Percentiles rank a stretch among this genome's conserved stretches.
Conservation (phyloP, 2,113 vertebrate species). For the Ailurus styani region DNA sequence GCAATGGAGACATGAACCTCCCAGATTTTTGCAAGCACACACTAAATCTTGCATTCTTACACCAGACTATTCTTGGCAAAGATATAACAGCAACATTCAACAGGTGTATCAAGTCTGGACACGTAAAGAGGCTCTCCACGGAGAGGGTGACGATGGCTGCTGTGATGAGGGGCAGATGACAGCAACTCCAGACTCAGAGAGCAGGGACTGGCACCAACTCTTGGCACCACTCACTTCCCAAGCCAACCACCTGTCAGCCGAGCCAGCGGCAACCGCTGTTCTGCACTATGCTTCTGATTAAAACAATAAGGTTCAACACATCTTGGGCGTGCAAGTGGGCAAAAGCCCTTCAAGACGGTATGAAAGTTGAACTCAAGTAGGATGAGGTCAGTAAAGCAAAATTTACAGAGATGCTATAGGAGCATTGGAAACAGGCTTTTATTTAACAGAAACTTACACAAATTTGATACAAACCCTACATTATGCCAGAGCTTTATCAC, state of each 20-base stretch:
- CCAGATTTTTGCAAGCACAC: neutral
- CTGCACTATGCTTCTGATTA: neutral
- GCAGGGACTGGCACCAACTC: neutral
- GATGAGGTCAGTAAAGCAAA: conserved; percentile 66
- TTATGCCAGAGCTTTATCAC: conserved; percentile 73
- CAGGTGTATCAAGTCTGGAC: neutral
- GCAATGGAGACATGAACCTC: neutral
- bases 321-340: neutral
- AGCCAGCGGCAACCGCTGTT: neutral
- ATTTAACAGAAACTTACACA: conserved; percentile 79
- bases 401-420: conserved; percentile 78
- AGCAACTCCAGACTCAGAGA: neutral
- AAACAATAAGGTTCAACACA: neutral
- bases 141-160: neutral
- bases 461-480: conserved; percentile 73
- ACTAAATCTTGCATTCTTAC: neutral
- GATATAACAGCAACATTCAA: neutral
- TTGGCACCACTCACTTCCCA: neutral
- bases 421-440: conserved; percentile 76
- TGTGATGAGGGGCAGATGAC: neutral
- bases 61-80: neutral
- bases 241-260: neutral
- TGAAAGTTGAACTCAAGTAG: neutral
- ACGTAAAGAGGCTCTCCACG: neutral
- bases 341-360: conserved; percentile 2